Percentiles rank a stretch among this genome's conserved stretches.
phyloP scores from a whole-genome alignment of 2,888 invertebrate species.

The Drosophila conformis region DNA sequence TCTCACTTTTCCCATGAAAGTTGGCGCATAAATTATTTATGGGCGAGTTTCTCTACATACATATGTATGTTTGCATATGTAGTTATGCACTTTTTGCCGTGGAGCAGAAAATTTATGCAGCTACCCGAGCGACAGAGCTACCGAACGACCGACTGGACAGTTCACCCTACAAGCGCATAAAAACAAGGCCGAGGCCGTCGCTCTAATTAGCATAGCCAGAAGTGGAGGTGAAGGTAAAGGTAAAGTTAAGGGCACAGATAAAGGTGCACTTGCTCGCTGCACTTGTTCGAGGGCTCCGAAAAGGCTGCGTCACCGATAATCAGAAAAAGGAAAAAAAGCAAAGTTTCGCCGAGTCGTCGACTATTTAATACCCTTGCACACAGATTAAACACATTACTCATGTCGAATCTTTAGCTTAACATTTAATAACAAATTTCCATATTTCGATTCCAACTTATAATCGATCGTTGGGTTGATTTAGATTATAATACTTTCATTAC shows the following conservation, averaged over 20 bases:
- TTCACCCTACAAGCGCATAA: slow-evolving; percentile 75
- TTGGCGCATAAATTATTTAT: slow-evolving; percentile 71
- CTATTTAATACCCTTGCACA: slow-evolving; percentile 14
- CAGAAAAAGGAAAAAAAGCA: slow-evolving; percentile 18
- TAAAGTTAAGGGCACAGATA: slow-evolving; percentile 40
- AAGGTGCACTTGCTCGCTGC: slow-evolving; percentile 48
- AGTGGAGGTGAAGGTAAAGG: slow-evolving; percentile 24
- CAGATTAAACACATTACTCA: neutral
- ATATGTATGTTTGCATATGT: slow-evolving; percentile 3
- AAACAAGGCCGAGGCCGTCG: slow-evolving; percentile 79
- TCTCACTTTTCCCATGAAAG: slow-evolving; percentile 71
- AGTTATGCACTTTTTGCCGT: slow-evolving; percentile 42
- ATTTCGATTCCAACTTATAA: too few relatives aligned
- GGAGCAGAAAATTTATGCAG: slow-evolving; percentile 78
- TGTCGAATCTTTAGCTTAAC: neutral
- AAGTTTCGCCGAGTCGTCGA: neutral
- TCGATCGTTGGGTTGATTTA: neutral
- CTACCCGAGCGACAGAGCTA: slow-evolving; percentile 34
- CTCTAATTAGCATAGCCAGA: slow-evolving; percentile 74
- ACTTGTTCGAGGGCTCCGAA: slow-evolving; percentile 51
- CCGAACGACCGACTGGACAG: slow-evolving; percentile 43
- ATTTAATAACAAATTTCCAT: neutral
- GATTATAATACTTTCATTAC: neutral
- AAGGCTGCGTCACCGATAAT: slow-evolving; percentile 53
- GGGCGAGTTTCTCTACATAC: slow-evolving; percentile 4